A percentile compares a stretch with the other conserved stretches of the same genome.
Conservation (phyloP, 2,888 invertebrate genomes). For the Thysanoteuthis rhombus region DNA sequence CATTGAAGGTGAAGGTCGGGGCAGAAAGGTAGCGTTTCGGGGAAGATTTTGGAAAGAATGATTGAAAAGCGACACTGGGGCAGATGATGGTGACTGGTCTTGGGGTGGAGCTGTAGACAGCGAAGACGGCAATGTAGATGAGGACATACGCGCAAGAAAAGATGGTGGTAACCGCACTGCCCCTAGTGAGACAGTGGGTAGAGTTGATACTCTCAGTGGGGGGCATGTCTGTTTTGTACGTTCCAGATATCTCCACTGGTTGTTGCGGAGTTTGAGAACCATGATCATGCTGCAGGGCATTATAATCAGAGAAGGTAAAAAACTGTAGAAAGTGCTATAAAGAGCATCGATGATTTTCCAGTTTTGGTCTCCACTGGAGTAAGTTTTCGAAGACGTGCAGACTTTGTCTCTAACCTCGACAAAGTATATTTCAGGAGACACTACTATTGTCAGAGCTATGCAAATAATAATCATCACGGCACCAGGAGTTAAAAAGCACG, state of each 20-base stretch:
- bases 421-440: background rate
- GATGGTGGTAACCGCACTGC: background rate
- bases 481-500: background rate
- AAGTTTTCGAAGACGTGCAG: background rate
- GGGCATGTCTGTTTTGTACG: rapidly evolving
- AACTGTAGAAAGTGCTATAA: background rate
- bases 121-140: too few relatives aligned
- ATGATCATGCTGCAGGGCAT: background rate
- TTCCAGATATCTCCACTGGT: background rate
- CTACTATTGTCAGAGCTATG: background rate
- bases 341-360: background rate
- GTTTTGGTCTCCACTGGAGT: too few relatives aligned
- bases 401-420: background rate
- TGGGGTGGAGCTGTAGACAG: background rate
- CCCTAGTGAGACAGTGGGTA: background rate
- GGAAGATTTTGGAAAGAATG: background rate
- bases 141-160: background rate
- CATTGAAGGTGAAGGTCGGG: background rate
- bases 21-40: too few relatives aligned
- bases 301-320: background rate
- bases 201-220: background rate
- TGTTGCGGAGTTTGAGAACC: background rate
- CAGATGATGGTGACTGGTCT: background rate
- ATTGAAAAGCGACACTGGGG: background rate
- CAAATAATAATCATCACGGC: background rate